Evolutionary conservation across 1,140 invertebrate genomes (phyloP).

Genomic region (Drosophila melanogaster): Release_6_plus_ISO1_MT NT_033777.3:4914001-4914500

Average conservation of each 20-base stretch:
- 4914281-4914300: slow-evolving; percentile 43
- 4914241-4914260: background rate
- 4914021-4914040: slow-evolving; percentile 11
- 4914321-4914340: slow-evolving; percentile 41
- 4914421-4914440: too few relatives aligned
- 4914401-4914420: background rate
- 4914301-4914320: slow-evolving; percentile 28
- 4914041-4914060: slow-evolving; percentile 38
- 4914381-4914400: slow-evolving; percentile 35
- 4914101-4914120: slow-evolving; percentile 10
- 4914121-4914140: slow-evolving; percentile 32
- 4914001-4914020: slow-evolving; percentile 75
- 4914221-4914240: slow-evolving; percentile 8
- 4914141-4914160: slow-evolving; percentile 26
- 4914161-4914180: slow-evolving; percentile 1
- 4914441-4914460: background rate
- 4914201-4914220: background rate
- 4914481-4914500: slow-evolving; percentile 37
- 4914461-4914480: too few relatives aligned
- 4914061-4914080: slow-evolving; percentile 36
- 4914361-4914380: slow-evolving; percentile 21
- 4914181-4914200: slow-evolving; percentile 6
- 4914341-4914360: slow-evolving; percentile 20
- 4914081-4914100: slow-evolving; percentile 7
- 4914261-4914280: slow-evolving; percentile 11